Base-by-base conservation (phyloP, 2,888 invertebrate genomes). In the Rhamnusium bicolor region DNA sequence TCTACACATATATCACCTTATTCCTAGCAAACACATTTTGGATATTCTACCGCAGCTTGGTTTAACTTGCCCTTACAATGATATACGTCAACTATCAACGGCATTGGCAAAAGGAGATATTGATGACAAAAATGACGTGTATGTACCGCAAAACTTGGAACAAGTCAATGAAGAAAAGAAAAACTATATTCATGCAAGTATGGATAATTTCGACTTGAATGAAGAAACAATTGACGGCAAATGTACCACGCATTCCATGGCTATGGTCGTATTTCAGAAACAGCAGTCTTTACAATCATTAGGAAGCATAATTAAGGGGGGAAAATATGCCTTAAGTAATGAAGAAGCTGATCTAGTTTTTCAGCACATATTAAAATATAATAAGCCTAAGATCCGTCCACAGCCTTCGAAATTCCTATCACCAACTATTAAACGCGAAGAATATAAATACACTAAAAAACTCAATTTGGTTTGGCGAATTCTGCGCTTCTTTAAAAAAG, bases 111-210 rank as follows among this genome's bases (percentile, higher is more conserved):
- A n/a, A n/a, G n/a, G n/a, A n/a, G n/a, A n/a, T n/a, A n/a, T n/a
- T n/a, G n/a, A n/a, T n/a, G n/a, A n/a, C n/a, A n/a, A n/a, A n/a
- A n/a, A n/a, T n/a, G n/a, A n/a, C n/a, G n/a, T n/a, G n/a, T n/a
- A n/a, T n/a, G n/a, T n/a, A n/a, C n/a, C n/a, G n/a, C n/a, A n/a
- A n/a, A n/a, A n/a, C n/a, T n/a, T n/a, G n/a, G n/a, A n/a, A n/a
- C n/a, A n/a, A n/a, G n/a, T n/a, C n/a, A n/a, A n/a, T n/a, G n/a
- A n/a, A n/a, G n/a, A n/a, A n/a, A n/a, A n/a, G n/a, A n/a, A 69
- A 51, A 46, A 68, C n/a, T 68, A 54, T 24, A 68, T 68, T 14
- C 58, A 68, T 68, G 68, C 68, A 21, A 68, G 71, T 40, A 63
- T 65, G 12, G 62, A 56, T 46, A 71, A 62, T 65, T 53, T 63